Evolutionary conservation across 2,797 vertebrate genomes (phyloP).

Genomic region (Characodon lateralis): DNA sequence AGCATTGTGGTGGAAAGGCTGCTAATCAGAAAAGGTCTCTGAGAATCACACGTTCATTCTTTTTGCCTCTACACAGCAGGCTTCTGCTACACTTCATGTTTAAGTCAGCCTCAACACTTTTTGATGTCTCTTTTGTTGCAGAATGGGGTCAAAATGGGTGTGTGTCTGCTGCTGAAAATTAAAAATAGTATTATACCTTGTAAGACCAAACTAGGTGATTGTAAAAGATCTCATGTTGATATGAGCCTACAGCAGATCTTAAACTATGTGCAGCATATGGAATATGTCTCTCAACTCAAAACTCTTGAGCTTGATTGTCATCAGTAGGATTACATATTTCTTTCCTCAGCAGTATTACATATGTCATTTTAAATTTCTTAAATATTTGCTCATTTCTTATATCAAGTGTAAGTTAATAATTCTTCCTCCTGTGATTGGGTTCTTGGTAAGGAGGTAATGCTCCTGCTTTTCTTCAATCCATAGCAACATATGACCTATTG

Average conservation of each 20-base stretch:
- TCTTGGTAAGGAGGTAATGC: background rate
- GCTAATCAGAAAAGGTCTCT: conserved; percentile 26
- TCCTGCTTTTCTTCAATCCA: background rate
- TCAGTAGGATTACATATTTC: background rate
- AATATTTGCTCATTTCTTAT: background rate
- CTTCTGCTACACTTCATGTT: conserved; percentile 12
- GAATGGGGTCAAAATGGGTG: background rate
- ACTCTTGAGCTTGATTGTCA: background rate
- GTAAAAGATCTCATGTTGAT: no score
- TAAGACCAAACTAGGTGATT: background rate
- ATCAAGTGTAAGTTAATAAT: background rate
- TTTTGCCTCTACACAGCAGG: conserved; percentile 18
- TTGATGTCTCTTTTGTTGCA: conserved; percentile 24
- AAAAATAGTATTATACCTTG: background rate
- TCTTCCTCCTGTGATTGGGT: background rate
- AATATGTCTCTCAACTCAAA: background rate
- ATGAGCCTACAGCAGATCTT: background rate
- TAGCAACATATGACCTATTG: background rate
- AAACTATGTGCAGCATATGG: background rate
- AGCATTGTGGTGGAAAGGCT: conserved; percentile 34
- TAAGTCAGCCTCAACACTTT: conserved; percentile 1
- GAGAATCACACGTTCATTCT: conserved; percentile 21
- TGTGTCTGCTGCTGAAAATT: conserved; percentile 8
- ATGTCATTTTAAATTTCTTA: no score
- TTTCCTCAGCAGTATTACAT: background rate